Evolutionary conservation across 2,113 vertebrate species (phyloP).

Genomic region (Phainopepla nitens): DNA sequence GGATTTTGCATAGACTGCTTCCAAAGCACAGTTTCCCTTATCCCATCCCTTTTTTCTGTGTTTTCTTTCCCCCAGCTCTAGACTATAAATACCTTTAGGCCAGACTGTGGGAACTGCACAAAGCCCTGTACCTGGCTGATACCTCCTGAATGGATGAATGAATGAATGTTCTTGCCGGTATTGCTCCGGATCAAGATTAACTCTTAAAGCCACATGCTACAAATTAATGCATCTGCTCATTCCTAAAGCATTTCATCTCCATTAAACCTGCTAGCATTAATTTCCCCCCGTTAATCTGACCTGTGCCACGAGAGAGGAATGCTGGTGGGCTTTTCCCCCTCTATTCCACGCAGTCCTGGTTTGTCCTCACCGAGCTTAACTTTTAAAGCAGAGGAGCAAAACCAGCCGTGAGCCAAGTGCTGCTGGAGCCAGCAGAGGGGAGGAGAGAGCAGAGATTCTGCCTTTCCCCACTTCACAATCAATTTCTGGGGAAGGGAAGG

Average conservation of each 20-base stretch:
- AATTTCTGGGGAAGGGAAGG: not conserved
- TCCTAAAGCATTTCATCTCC: not conserved
- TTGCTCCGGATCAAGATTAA: not conserved
- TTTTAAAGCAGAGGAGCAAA: not conserved
- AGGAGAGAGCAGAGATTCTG: slow-evolving; percentile 37
- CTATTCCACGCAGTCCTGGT: rapidly evolving
- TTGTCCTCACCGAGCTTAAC: rapidly evolving
- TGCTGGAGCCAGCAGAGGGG: slow-evolving; percentile 45
- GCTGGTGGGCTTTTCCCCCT: not conserved
- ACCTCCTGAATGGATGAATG: not conserved
- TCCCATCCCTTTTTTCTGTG: not conserved
- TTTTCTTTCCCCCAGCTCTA: not conserved
- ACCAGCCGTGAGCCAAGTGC: rapidly evolving
- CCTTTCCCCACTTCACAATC: rapidly evolving
- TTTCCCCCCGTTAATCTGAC: not conserved
- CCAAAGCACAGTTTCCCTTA: not conserved
- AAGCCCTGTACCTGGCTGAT: not conserved
- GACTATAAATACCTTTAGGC: not conserved
- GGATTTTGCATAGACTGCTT: not conserved
- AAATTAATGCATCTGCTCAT: not conserved
- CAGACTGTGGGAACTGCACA: not conserved
- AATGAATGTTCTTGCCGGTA: not conserved
- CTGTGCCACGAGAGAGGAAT: not conserved
- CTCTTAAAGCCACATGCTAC: not conserved
- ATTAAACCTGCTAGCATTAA: not conserved